Evolutionary conservation across 2,113 vertebrate genomes (phyloP), one percentile per base, ranked within the genome.

Genomic region (Aspidoscelis tigris): DNA sequence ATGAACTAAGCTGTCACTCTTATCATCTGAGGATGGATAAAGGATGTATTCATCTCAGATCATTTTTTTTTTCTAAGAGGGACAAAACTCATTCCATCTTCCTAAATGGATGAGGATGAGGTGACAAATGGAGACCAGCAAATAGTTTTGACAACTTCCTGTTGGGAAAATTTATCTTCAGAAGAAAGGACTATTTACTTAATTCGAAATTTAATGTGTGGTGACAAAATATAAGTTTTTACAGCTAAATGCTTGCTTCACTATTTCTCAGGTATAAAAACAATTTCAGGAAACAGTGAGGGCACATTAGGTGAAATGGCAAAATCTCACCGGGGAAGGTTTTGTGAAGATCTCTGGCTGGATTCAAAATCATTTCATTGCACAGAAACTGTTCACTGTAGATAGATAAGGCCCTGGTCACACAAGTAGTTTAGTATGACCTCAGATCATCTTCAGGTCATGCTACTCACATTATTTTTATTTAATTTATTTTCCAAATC

Each of bases 31-130:
- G 91, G 93, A 88, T 93, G 90, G 90, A 90, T 66, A 93, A 90
- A 93, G 87, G 89, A 91, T 92, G 89, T 78, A 89, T 94, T 93
- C 92, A 91, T 88, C 75, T 76, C 43, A 92, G 95, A 92, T 94
- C 91, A 90, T 94, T 94, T 93, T 88, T 61, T 61, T 61, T 16
- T 93, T 87, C 85, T 80, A 81, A 87, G 68, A 24, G 22, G 20
- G n/a, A 1, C 64, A 88, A 88, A 84, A 22, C 7, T 76, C 76
- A 69, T 66, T 74, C 81, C 75, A n/a, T 86, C 91, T 86, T 53
- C 84, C 1, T 70, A 74, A 82, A 14, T 68, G 66, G 22, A 73
- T 66, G 83, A 84, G 84, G 71, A 89, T 88, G 7, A 76, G 78
- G 66, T 39, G 82, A 88, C 69, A 89, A 88, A 92, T 41, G 69